Conservation (phyloP, 2,888 invertebrate species). For the Amblyjoppa proteus region DNA sequence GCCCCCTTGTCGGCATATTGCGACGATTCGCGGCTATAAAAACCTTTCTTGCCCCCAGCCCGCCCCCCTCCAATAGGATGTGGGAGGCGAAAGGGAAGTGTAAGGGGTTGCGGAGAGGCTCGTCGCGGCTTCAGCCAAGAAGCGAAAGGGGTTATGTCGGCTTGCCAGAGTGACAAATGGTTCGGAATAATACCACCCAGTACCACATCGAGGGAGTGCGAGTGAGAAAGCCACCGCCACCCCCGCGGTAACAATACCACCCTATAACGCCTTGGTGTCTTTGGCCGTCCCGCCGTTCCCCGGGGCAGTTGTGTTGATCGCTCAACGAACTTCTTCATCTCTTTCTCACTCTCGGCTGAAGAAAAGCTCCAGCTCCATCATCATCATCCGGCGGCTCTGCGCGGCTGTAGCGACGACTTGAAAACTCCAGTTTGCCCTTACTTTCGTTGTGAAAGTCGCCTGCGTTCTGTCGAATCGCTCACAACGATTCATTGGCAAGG, state of each 20-base stretch:
- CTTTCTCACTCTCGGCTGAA: background rate
- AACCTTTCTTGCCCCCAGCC: conserved; percentile 74
- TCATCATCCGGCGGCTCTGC: background rate
- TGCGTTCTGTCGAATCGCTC: too few relatives aligned
- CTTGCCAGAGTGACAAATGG: conserved; percentile 84
- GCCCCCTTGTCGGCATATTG: conserved; percentile 84
- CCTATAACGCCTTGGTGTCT: conserved; percentile 57
- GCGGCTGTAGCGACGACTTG: background rate
- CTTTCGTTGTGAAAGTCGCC: conserved; percentile 13
- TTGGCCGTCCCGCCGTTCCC: conserved; percentile 48
- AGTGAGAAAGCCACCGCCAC: conserved; percentile 47
- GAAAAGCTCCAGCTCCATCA: background rate
- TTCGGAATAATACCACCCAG: conserved; percentile 84
- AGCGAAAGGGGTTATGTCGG: conserved; percentile 82
- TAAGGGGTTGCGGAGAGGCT: conserved; percentile 54
- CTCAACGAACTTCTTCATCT: conserved; percentile 42
- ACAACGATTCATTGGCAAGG: too few relatives aligned
- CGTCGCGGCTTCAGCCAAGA: conserved; percentile 72
- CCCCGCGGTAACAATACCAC: conserved; percentile 43
- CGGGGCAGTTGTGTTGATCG: conserved; percentile 57
- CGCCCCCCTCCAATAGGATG: conserved; percentile 17
- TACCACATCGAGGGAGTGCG: conserved; percentile 37
- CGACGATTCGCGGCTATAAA: conserved; percentile 84
- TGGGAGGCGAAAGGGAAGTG: conserved; percentile 59
- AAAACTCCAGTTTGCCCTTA: background rate